Evolutionary conservation across 2,113 vertebrate genomes (phyloP).

Genomic region (Antechinus stuartii): DNA sequence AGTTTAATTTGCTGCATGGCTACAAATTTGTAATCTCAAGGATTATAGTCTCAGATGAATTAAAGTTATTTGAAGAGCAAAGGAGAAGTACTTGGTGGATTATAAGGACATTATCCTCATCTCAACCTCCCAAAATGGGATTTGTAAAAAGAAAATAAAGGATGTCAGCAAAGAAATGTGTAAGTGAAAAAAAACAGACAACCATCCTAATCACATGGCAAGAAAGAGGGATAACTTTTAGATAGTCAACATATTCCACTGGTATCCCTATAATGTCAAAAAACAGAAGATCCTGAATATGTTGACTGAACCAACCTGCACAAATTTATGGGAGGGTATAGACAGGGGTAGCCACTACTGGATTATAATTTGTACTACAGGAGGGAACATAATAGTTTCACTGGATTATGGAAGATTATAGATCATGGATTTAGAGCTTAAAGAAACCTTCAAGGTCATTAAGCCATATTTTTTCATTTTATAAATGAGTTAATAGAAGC

Average conservation of each 20-base stretch:
- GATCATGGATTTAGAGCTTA: background rate
- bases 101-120: background rate
- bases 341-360: background rate
- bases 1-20: constrained; percentile 4
- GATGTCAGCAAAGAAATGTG: background rate
- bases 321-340: background rate
- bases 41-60: background rate
- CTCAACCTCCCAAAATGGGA: background rate
- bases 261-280: background rate
- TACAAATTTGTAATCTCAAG: background rate
- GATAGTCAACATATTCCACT: background rate
- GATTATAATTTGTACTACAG: background rate
- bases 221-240: background rate
- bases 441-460: background rate
- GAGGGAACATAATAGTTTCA: background rate
- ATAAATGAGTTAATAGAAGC: background rate
- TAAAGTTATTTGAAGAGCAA: background rate
- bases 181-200: background rate
- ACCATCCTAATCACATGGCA: background rate
- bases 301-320: background rate
- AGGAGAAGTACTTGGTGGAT: background rate
- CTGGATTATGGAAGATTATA: background rate
- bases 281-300: background rate
- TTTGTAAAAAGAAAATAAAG: background rate
- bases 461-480: background rate